Evolutionary conservation across 2,888 invertebrate genomes (phyloP).

Genomic region (Ormyrus pomaceus): DNA sequence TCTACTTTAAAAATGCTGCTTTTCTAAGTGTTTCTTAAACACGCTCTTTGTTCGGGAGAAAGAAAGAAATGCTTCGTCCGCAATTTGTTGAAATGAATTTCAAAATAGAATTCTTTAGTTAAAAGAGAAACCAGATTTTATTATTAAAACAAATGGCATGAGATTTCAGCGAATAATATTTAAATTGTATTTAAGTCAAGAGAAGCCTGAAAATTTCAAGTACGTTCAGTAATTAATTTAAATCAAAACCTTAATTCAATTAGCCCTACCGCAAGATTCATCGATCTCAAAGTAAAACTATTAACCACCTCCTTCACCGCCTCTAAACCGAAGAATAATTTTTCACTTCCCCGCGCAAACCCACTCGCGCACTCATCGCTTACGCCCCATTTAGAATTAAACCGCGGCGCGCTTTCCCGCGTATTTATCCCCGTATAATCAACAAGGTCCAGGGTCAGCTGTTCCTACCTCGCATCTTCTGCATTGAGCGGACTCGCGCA

Average conservation of each 20-base stretch:
- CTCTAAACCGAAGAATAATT: conserved; percentile 6
- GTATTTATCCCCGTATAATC: conserved; percentile 39
- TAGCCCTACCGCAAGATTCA: neutral
- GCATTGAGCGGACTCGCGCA: conserved; percentile 15
- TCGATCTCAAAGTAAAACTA: neutral
- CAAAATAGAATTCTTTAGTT: too few species aligned
- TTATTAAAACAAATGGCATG: too few species aligned
- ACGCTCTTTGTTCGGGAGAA: too few species aligned
- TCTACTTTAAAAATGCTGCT: too few species aligned
- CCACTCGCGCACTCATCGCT: neutral
- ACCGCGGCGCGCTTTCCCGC: conserved; percentile 1
- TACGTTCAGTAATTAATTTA: too few species aligned
- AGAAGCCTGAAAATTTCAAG: too few species aligned
- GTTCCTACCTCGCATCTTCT: conserved; percentile 19
- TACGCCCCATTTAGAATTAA: conserved; percentile 10
- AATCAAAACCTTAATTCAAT: conserved; percentile 4
- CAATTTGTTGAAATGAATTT: too few species aligned
- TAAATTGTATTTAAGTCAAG: too few species aligned
- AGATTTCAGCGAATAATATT: too few species aligned
- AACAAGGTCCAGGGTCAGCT: neutral
- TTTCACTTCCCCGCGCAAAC: neutral
- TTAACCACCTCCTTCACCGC: neutral
- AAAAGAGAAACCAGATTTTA: too few species aligned
- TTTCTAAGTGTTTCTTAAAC: too few species aligned
- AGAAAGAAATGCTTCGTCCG: too few species aligned